A percentile compares a stretch with the other conserved stretches of the same genome.
phyloP scores from a whole-genome alignment of 2,888 invertebrate genomes.

The Hirtodrosophila confusa region DNA sequence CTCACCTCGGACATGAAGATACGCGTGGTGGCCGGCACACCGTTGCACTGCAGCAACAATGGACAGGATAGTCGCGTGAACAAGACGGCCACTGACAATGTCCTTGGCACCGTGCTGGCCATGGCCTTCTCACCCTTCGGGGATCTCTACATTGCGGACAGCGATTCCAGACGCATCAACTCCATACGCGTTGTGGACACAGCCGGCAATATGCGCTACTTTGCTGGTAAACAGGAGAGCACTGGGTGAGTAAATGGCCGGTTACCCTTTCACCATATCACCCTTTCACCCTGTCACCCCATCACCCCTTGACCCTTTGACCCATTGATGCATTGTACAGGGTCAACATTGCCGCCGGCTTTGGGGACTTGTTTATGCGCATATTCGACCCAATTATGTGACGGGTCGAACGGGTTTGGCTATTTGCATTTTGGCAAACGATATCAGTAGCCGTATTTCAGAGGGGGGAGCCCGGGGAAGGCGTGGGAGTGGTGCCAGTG shows the following conservation, averaged over 20 bases:
- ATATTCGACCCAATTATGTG: constrained; percentile 77
- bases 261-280: neutral
- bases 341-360: constrained; percentile 11
- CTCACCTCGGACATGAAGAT: constrained; percentile 96
- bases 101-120: constrained; percentile 93
- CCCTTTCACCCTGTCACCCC: constrained; percentile 7
- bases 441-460: constrained; percentile 19
- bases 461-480: neutral
- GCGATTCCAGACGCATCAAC: constrained; percentile 93
- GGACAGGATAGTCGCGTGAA: constrained; percentile 86
- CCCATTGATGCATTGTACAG: constrained; percentile 15
- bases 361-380: constrained; percentile 68
- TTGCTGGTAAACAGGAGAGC: constrained; percentile 92
- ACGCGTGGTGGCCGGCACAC: constrained; percentile 97
- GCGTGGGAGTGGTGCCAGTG: neutral
- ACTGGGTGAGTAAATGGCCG: constrained; percentile 79
- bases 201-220: constrained; percentile 94
- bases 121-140: constrained; percentile 96
- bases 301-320: constrained; percentile 3
- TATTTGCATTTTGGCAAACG: constrained; percentile 68
- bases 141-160: constrained; percentile 96
- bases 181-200: constrained; percentile 94
- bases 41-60: constrained; percentile 91
- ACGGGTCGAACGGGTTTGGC: constrained; percentile 26
- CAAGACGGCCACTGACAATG: constrained; percentile 87